These are phyloP conservation scores for Pteropus alecto DNA, from an alignment of 2,113 vertebrate genomes.

Conservation along the genomic window DNA sequence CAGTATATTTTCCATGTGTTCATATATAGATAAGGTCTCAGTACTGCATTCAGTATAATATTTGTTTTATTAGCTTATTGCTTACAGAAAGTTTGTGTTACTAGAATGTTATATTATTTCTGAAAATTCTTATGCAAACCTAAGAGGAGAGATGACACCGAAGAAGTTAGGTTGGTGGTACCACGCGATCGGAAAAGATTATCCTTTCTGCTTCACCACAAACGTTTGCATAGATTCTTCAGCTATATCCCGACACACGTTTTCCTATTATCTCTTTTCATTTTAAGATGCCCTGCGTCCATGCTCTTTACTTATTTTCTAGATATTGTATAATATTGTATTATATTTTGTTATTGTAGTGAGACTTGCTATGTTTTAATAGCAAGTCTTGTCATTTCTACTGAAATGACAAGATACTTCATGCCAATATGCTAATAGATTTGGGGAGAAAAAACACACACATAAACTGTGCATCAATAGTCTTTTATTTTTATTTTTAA, in stretches of 20 bases:
- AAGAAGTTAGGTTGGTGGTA: not conserved
- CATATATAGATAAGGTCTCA: rapidly evolving
- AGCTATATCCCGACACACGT: not conserved
- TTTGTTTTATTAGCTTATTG: not conserved
- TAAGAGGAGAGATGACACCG: not conserved
- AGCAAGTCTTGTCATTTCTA: not conserved
- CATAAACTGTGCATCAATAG: not conserved
- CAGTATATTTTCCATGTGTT: not conserved
- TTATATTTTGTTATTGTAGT: not conserved
- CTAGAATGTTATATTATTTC: not conserved
- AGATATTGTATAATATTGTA: not conserved
- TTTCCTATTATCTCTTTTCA: not conserved
- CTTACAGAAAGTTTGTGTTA: not conserved
- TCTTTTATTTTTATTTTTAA: not conserved
- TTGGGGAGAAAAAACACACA: not conserved
- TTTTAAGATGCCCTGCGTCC: not conserved
- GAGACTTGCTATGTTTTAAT: not conserved
- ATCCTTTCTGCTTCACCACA: not conserved
- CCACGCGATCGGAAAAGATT: not conserved
- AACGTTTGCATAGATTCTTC: not conserved
- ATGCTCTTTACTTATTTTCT: not conserved
- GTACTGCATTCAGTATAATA: not conserved
- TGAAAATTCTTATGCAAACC: not conserved
- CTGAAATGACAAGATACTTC: not conserved
- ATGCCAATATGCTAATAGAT: not conserved